phyloP scores from a whole-genome alignment of 2,797 vertebrate species.

The Menidia menidia region DNA sequence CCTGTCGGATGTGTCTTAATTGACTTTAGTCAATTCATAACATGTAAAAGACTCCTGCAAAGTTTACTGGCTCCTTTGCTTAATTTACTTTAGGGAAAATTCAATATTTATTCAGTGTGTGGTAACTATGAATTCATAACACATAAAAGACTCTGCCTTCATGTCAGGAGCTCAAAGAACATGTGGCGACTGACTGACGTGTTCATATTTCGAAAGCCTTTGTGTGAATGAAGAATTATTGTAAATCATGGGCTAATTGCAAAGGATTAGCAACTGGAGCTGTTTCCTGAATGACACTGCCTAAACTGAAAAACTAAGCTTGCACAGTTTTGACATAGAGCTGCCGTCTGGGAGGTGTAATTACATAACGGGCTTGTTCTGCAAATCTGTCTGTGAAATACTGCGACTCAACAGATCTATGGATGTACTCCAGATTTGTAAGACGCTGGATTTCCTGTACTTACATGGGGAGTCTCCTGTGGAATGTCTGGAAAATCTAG shows the following conservation, averaged over 20 bases:
- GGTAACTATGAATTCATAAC: background rate
- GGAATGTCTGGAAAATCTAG: conserved; percentile 27
- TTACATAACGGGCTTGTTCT: conserved; percentile 46
- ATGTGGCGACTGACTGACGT: background rate
- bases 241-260: conserved; percentile 3
- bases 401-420: conserved; percentile 18
- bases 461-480: conserved; percentile 19
- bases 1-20: background rate
- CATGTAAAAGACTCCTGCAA: background rate
- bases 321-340: background rate
- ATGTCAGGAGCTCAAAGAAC: conserved; percentile 7
- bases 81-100: background rate
- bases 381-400: conserved; percentile 50
- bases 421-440: conserved; percentile 23
- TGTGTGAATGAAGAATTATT: conserved; percentile 16
- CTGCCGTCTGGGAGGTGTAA: conserved; percentile 33
- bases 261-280: conserved; percentile 35
- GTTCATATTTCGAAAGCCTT: conserved; percentile 2
- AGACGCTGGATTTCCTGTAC: conserved; percentile 46
- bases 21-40: background rate
- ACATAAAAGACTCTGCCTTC: background rate
- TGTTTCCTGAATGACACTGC: conserved; percentile 23
- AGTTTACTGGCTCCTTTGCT: background rate
- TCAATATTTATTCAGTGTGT: conserved; percentile 12
- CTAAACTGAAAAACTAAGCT: conserved; percentile 15